Conservation (phyloP, 2,113 vertebrate species). For the Columba livia region DNA sequence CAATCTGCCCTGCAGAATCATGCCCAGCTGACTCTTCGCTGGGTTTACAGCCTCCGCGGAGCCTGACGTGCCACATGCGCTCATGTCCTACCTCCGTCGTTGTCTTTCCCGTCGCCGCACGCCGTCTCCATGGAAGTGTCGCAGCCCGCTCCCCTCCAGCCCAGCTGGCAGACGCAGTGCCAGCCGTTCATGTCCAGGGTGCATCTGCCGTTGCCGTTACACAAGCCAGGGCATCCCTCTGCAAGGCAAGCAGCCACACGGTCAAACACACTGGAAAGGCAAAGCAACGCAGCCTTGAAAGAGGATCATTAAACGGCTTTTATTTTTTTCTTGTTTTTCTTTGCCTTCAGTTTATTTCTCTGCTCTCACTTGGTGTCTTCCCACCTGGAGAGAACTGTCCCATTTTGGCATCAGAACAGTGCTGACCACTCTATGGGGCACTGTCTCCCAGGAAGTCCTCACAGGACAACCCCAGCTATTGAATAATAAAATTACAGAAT, state of each 20-base stretch:
- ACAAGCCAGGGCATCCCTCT: conserved; percentile 98
- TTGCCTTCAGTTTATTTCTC: background rate
- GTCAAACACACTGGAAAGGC: background rate
- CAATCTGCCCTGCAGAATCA: conserved; percentile 21
- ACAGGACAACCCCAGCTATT: background rate
- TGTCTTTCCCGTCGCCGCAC: conserved; percentile 95
- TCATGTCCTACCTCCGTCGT: conserved; percentile 89
- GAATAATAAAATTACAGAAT: no score
- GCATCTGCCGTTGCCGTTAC: conserved; percentile 96
- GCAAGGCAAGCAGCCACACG: conserved; percentile 65
- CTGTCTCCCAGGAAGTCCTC: background rate
- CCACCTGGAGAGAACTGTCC: background rate
- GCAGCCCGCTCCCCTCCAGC: conserved; percentile 95
- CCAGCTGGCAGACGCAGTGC: conserved; percentile 98
- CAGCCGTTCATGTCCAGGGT: conserved; percentile 95
- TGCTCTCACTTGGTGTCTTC: background rate
- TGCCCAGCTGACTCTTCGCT: background rate
- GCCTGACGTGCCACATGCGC: background rate
- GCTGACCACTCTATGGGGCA: background rate
- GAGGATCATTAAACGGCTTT: background rate
- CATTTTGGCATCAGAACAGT: background rate
- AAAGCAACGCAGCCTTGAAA: background rate
- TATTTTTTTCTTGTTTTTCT: background rate
- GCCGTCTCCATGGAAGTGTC: conserved; percentile 98
- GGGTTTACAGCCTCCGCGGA: background rate